Percentiles rank a stretch among this genome's conserved stretches.
These are phyloP conservation scores for Diphyllodes magnificus DNA, from an alignment of 2,113 vertebrate species.

Conservation along the genomic window DNA sequence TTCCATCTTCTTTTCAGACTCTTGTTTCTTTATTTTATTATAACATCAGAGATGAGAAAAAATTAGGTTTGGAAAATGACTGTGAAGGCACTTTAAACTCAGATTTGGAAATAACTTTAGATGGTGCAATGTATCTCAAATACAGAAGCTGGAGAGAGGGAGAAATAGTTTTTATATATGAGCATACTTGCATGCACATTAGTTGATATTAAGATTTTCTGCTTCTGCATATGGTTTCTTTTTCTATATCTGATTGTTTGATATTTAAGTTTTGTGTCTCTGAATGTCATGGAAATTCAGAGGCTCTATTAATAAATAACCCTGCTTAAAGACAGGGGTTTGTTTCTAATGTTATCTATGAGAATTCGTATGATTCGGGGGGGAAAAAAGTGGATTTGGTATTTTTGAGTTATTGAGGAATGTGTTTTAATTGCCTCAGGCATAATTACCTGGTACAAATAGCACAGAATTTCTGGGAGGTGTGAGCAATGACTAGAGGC, in stretches of 20 bases:
- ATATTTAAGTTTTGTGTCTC: background rate
- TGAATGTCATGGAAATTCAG: background rate
- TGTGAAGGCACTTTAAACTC: background rate
- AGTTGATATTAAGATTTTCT: background rate
- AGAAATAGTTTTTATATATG: background rate
- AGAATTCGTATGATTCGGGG: background rate
- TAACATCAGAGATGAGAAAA: background rate
- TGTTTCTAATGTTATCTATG: background rate
- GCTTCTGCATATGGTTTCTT: background rate
- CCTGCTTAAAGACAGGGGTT: background rate
- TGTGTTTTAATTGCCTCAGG: background rate
- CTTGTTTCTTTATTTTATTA: background rate
- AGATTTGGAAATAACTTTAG: background rate
- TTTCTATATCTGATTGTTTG: background rate
- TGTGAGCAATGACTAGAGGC: background rate
- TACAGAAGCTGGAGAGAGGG: background rate
- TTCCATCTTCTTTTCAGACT: background rate
- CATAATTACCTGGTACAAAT: background rate
- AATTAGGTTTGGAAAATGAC: background rate
- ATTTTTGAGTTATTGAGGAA: background rate
- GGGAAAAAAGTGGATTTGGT: accelerated
- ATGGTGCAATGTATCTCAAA: background rate
- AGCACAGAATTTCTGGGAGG: background rate
- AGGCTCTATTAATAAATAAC: background rate
- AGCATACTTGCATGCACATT: background rate